Conservation (phyloP, 2,888 invertebrate genomes). For the Pristionchus exspectatus region DNA sequence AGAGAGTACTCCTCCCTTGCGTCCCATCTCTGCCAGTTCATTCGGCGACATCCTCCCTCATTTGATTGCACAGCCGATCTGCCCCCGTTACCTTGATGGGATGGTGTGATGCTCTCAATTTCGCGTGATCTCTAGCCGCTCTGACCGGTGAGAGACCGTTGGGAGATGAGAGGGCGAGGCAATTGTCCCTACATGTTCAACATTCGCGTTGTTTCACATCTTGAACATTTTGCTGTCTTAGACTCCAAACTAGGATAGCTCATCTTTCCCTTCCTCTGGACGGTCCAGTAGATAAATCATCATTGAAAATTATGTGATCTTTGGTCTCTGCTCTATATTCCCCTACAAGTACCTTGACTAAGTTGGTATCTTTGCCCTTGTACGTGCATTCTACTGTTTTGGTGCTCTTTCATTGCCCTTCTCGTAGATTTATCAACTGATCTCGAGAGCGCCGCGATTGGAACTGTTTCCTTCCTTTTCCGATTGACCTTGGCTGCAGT, state of each 20-base stretch:
- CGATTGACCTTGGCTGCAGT: constrained; percentile 3
- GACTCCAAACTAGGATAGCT: background rate
- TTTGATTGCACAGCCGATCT: background rate
- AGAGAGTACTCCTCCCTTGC: background rate
- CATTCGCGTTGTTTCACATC: background rate
- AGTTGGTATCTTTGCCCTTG: too few relatives aligned
- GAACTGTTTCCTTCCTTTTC: background rate
- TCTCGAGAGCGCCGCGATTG: background rate
- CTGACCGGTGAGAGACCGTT: background rate
- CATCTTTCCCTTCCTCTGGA: too few relatives aligned
- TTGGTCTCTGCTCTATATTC: background rate
- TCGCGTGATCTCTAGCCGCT: background rate
- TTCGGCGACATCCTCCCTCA: background rate
- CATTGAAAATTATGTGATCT: background rate
- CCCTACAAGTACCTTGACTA: too few relatives aligned
- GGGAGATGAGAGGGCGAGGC: too few relatives aligned
- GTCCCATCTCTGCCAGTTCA: background rate
- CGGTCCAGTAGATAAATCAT: too few relatives aligned
- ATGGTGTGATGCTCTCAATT: background rate
- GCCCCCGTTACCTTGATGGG: background rate
- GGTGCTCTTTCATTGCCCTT: background rate
- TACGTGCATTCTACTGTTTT: background rate
- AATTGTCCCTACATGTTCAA: background rate
- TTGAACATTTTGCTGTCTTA: background rate
- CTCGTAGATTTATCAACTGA: background rate